Percentiles rank a stretch among this genome's conserved stretches.
Conservation (phyloP, 2,797 vertebrate genomes). For the Novumbra hubbsi region DNA sequence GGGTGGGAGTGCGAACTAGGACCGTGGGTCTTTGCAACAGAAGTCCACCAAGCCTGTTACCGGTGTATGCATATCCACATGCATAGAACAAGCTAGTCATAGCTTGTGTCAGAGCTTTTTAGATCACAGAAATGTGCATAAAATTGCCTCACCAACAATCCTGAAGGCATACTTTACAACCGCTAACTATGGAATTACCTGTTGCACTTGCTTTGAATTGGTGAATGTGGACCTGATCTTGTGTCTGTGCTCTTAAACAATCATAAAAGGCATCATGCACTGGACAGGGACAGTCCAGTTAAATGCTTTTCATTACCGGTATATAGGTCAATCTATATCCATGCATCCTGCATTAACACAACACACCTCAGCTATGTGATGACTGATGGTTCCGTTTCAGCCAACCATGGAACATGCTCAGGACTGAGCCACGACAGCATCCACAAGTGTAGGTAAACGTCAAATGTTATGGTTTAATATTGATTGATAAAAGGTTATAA, state of each 20-base stretch:
- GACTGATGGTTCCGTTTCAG: neutral
- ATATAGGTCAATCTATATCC: constrained; percentile 41
- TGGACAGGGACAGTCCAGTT: constrained; percentile 17
- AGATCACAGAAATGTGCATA: neutral
- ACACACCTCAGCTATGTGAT: neutral
- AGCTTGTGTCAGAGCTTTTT: neutral
- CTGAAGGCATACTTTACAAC: too few relatives aligned
- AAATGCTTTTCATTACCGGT: constrained; percentile 24
- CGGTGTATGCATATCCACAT: neutral
- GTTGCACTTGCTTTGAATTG: neutral
- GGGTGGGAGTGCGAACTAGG: neutral
- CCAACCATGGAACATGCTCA: neutral
- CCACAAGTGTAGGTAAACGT: neutral
- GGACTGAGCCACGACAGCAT: neutral
- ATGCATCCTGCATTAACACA: constrained; percentile 9
- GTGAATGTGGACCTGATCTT: neutral
- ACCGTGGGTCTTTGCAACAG: neutral
- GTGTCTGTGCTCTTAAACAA: neutral
- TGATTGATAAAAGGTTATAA: neutral
- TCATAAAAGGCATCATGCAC: constrained; percentile 23
- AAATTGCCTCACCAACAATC: neutral
- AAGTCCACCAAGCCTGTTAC: neutral
- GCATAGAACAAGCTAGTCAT: neutral
- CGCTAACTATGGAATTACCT: neutral
- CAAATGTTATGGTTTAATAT: neutral